Base-by-base conservation (phyloP, 1,140 invertebrate genomes). In the Drosophila auraria region DNA sequence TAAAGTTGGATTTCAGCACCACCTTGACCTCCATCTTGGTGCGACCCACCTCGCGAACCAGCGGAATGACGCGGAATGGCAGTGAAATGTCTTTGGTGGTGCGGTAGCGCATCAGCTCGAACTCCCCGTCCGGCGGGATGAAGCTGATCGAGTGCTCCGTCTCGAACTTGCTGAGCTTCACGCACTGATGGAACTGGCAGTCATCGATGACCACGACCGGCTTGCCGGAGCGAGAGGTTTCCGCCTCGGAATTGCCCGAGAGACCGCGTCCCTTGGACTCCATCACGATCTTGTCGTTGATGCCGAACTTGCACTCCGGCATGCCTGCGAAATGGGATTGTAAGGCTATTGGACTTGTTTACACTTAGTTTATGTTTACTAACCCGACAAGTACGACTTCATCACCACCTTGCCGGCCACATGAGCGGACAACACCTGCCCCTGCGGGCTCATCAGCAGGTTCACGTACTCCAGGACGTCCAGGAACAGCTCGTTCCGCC, bases 11-110 rank as follows among this genome's bases (percentile, higher is more conserved):
- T 94, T 99, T 99, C 5, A 99, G 94, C 4, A 99, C 99, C 8
- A 99, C 98, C 93, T 99, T 99, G 0, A 99, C 99, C 94, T 99
- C 99, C 99, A 99, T 99, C 93, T 99, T 99, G 69, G 98, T 99
- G 69, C 99, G 96, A 0, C 99, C 99, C 20, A 99, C 98, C 93
- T 99, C 99, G 9, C 99, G 95, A 0, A 99, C 99, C 33, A 99
- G 94, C 0, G 99, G 99, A 93, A 99, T 99, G 36, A 99, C 98
- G 57, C 99, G 97, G 95, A 99, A 99, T 81, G 99, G 99, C 79
- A 99, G 94, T 61, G 98, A 99, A 92, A 99, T 99, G 94, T 99
- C 99, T 93, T 99, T 99, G n/a, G 99, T 99, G 58, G 99, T 99
- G 53, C 99, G 97, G 94, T 99, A 99, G 93, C 98, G 98, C 99